Conservation (phyloP, 2,888 invertebrate genomes). For the Mycogona germanica region DNA sequence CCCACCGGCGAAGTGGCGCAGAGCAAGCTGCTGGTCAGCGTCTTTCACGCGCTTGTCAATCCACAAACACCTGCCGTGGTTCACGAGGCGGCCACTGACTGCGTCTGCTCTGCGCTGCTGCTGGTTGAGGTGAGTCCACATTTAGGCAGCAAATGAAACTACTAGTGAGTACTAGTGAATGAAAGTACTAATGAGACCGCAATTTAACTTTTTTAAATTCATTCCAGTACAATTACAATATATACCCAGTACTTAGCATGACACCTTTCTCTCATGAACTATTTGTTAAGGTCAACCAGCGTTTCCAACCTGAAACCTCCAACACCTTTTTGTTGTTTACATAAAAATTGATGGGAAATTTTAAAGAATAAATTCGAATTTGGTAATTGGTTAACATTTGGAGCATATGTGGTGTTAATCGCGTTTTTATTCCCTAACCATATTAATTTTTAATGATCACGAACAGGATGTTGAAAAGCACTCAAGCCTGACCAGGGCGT, state of each 20-base stretch:
- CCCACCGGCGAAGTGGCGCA: conserved; percentile 58
- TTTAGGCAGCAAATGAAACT: background rate
- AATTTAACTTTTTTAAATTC: background rate
- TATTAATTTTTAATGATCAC: conserved; percentile 10
- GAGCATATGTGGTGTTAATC: too few relatives aligned
- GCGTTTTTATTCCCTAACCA: conserved; percentile 13
- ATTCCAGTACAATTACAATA: conserved; percentile 24
- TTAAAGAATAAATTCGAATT: too few relatives aligned
- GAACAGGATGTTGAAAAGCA: conserved; percentile 40
- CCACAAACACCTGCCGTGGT: conserved; percentile 38
- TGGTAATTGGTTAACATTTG: too few relatives aligned
- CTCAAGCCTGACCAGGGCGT: conserved; percentile 57
- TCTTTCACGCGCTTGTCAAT: conserved; percentile 41
- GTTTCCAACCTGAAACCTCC: too few relatives aligned
- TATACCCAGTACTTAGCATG: too few relatives aligned
- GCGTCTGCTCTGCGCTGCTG: conserved; percentile 72
- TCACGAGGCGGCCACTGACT: conserved; percentile 84
- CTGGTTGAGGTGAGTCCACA: conserved; percentile 55
- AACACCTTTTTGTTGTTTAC: too few relatives aligned
- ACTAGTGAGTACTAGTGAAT: background rate
- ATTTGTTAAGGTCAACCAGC: too few relatives aligned
- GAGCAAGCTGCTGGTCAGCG: conserved; percentile 56
- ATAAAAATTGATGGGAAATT: too few relatives aligned
- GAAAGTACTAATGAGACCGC: too few relatives aligned
- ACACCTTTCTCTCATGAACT: too few relatives aligned